phyloP scores from a whole-genome alignment of 2,113 vertebrate species.

The Mola mola region DNA sequence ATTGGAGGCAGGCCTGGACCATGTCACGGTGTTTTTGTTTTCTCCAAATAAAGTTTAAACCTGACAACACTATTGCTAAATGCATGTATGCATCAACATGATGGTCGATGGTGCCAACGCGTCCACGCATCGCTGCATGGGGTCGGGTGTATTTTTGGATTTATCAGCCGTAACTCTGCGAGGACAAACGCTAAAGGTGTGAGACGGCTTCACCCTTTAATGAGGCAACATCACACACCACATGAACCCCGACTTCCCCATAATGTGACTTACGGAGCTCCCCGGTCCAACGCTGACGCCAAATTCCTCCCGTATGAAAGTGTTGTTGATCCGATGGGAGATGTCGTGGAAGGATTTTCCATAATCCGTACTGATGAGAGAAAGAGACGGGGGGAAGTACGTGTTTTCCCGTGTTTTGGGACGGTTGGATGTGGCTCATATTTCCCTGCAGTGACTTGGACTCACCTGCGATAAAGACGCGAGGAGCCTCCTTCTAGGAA shows the following conservation, averaged over 20 bases:
- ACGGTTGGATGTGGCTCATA: not conserved
- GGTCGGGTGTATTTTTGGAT: no score
- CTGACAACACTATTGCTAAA: no score
- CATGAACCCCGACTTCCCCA: no score
- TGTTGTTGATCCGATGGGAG: constrained; percentile 81
- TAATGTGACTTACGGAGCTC: constrained; percentile 72
- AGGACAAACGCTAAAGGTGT: no score
- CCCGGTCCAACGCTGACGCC: constrained; percentile 82
- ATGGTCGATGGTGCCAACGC: no score
- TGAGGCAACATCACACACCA: constrained; percentile 17
- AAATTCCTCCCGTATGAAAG: constrained; percentile 83
- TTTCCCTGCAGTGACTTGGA: not conserved
- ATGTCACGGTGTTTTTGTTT: no score
- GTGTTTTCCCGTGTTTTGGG: not conserved
- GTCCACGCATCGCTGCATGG: no score
- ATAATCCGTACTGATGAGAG: constrained; percentile 78
- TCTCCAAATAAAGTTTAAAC: no score
- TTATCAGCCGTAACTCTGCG: no score
- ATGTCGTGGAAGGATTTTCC: constrained; percentile 85
- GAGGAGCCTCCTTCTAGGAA: constrained; percentile 76
- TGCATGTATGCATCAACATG: no score
- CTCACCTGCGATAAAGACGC: constrained; percentile 83
- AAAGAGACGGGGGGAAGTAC: constrained; percentile 2
- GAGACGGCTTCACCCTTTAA: constrained; percentile 7
- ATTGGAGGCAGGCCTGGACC: not conserved